Evolutionary conservation across 2,888 invertebrate species (phyloP).

Genomic region (Sacculina carcini): DNA sequence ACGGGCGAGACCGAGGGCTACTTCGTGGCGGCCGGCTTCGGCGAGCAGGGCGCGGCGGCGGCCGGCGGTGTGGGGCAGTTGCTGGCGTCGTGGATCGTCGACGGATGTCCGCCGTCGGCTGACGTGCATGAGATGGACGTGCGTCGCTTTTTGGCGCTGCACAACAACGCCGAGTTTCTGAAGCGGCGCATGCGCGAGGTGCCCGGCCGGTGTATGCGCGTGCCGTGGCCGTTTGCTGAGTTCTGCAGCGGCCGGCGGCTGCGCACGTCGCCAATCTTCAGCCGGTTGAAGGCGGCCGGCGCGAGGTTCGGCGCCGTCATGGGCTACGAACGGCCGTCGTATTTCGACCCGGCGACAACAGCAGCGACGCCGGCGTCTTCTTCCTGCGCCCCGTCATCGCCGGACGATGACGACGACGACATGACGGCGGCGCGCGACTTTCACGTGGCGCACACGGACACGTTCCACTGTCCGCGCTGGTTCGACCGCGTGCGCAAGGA

Average conservation of each 20-base stretch:
- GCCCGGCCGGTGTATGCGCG: conserved; percentile 25
- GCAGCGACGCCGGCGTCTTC: not conserved
- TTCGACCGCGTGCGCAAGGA: conserved; percentile 63
- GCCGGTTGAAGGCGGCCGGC: conserved; percentile 61
- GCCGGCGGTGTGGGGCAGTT: conserved; percentile 84
- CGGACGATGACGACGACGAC: not conserved
- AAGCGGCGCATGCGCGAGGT: conserved; percentile 74
- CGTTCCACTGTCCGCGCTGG: conserved; percentile 80
- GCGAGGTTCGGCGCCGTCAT: conserved; percentile 90
- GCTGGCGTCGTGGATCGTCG: conserved; percentile 60
- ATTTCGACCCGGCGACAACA: conserved; percentile 35
- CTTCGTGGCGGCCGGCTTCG: conserved; percentile 81
- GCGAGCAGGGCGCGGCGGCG: conserved; percentile 79
- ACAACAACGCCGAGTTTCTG: conserved; percentile 79
- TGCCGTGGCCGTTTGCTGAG: conserved; percentile 59
- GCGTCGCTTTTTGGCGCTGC: conserved; percentile 38
- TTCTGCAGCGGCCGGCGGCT: conserved; percentile 66
- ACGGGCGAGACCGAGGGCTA: conserved; percentile 74
- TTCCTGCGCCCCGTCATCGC: too few species aligned
- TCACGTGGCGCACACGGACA: conserved; percentile 47
- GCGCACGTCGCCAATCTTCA: conserved; percentile 81
- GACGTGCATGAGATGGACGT: conserved; percentile 34
- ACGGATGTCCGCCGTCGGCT: conserved; percentile 45
- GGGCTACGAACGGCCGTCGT: conserved; percentile 87
- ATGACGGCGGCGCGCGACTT: conserved; percentile 18